Conservation (phyloP, 2,113 vertebrate species). For the Alosa alosa region DNA sequence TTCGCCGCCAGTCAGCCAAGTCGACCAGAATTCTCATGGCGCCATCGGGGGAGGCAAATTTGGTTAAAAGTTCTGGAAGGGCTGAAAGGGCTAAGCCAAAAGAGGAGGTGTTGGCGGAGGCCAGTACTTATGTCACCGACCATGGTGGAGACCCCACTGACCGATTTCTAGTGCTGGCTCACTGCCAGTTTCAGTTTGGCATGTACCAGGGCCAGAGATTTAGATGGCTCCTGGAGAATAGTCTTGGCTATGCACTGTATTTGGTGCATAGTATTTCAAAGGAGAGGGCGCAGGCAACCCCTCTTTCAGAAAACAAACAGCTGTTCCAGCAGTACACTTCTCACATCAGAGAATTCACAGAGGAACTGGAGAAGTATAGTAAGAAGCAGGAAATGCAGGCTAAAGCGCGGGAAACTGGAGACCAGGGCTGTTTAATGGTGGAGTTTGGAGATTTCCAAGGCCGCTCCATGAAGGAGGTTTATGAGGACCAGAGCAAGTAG, state of each 20-base stretch:
- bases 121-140: neutral
- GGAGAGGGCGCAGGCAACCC: neutral
- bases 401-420: conserved; percentile 14
- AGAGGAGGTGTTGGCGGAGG: neutral
- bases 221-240: conserved; percentile 19
- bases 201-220: conserved; percentile 21
- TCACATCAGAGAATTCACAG: conserved; percentile 13
- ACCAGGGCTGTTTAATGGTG: conserved; percentile 25
- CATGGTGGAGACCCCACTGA: neutral
- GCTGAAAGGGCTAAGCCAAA: neutral
- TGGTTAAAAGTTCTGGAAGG: neutral
- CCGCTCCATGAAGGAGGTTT: conserved; percentile 15
- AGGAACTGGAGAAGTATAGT: conserved; percentile 11
- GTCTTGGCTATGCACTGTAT: conserved; percentile 15
- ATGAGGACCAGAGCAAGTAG: conserved; percentile 23
- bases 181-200: conserved; percentile 21
- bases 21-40: neutral
- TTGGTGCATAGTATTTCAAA: conserved; percentile 6
- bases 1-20: neutral
- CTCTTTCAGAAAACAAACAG: conserved; percentile 18
- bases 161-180: neutral
- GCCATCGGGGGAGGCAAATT: neutral
- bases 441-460: conserved; percentile 20
- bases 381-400: conserved; percentile 26
- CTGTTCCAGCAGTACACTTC: conserved; percentile 19